Evolutionary conservation across 2,113 vertebrate genomes (phyloP).

Genomic region (Menura novaehollandiae): DNA sequence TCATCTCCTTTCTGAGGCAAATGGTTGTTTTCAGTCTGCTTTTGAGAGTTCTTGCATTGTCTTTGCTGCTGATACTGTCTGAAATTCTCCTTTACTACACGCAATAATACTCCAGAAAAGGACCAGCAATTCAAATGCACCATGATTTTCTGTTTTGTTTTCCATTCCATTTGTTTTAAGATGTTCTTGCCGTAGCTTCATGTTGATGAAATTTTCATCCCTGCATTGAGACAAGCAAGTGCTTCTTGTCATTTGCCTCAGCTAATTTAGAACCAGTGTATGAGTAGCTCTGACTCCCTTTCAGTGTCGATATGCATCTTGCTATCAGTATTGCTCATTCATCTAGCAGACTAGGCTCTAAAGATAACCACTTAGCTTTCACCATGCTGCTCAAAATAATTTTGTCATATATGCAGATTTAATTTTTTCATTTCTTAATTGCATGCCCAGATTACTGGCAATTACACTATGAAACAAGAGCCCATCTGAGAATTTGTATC

Average conservation of each 20-base stretch:
- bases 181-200: background rate
- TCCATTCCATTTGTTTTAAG: background rate
- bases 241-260: background rate
- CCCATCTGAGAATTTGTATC: background rate
- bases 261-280: background rate
- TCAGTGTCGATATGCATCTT: background rate
- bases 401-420: background rate
- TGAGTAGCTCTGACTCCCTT: background rate
- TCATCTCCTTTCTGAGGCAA: background rate
- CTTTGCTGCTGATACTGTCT: background rate
- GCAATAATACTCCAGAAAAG: background rate
- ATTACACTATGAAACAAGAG: background rate
- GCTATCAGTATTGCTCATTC: background rate
- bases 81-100: background rate
- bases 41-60: background rate
- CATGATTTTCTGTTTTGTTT: background rate
- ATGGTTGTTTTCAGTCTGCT: background rate
- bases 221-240: background rate
- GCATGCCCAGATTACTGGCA: background rate
- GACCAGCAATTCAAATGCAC: background rate
- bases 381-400: background rate
- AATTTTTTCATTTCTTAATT: background rate
- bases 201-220: background rate
- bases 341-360: background rate
- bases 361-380: background rate